Conservation (phyloP, 2,113 vertebrate genomes). For the Morone saxatilis region DNA sequence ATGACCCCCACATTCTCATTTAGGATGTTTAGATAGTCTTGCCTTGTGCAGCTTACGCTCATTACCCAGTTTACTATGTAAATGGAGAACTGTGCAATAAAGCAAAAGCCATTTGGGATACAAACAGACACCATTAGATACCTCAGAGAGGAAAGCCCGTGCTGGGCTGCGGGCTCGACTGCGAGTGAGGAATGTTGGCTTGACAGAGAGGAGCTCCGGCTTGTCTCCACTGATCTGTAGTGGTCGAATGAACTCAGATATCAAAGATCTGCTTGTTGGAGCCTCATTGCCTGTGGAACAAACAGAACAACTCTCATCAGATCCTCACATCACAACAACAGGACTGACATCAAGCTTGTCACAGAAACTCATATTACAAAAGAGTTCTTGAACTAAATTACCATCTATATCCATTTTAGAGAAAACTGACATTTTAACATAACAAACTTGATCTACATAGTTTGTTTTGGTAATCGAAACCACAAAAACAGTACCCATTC, state of each 20-base stretch:
- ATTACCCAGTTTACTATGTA: background rate
- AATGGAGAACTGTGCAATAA: background rate
- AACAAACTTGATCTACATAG: too few relatives aligned
- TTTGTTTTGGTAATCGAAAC: too few relatives aligned
- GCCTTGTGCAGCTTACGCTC: background rate
- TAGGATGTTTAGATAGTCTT: background rate
- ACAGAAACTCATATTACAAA: background rate
- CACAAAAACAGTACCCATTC: too few relatives aligned
- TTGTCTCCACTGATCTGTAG: slow-evolving; percentile 90
- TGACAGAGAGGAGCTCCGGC: slow-evolving; percentile 89
- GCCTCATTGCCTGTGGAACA: slow-evolving; percentile 88
- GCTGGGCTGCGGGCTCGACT: slow-evolving; percentile 85
- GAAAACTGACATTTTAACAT: background rate
- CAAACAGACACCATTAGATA: slow-evolving; percentile 57
- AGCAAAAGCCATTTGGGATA: background rate
- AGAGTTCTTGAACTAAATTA: background rate
- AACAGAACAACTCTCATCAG: slow-evolving; percentile 39
- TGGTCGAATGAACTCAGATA: slow-evolving; percentile 90
- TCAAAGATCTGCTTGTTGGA: slow-evolving; percentile 86
- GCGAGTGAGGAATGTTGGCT: slow-evolving; percentile 90
- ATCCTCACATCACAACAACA: slow-evolving; percentile 32
- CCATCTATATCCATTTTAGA: background rate
- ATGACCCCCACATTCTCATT: background rate
- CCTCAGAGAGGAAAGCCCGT: slow-evolving; percentile 91
- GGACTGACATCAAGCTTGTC: slow-evolving; percentile 19